These are phyloP conservation scores for Nannobrachium achirus DNA, from an alignment of 2,113 vertebrate species.

Conservation along the genomic window DNA sequence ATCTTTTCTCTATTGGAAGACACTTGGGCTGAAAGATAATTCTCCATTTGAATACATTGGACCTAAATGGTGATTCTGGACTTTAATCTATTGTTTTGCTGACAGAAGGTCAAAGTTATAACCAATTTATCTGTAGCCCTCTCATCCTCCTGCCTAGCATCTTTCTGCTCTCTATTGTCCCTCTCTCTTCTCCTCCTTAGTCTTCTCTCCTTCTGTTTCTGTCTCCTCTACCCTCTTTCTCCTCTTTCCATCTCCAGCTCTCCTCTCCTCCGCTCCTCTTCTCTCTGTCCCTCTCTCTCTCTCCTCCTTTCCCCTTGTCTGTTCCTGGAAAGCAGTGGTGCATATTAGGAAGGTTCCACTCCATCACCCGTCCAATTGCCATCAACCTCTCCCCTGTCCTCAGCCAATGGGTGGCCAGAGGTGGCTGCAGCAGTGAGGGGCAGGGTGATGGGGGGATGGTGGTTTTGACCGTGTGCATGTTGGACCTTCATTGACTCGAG, in stretches of 20 bases:
- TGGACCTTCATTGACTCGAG: slow-evolving; percentile 57
- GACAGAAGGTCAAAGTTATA: no score
- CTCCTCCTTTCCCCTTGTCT: slow-evolving; percentile 25
- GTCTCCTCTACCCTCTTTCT: neutral
- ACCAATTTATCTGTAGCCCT: no score
- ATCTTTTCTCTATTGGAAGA: no score
- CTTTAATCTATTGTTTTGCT: no score
- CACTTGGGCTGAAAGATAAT: no score
- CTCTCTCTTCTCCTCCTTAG: neutral
- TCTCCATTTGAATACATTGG: no score
- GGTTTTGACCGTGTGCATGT: slow-evolving; percentile 17
- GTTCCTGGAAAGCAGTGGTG: slow-evolving; percentile 68
- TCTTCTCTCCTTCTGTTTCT: neutral
- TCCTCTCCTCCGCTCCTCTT: neutral
- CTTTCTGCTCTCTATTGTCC: neutral
- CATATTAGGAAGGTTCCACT: slow-evolving; percentile 60
- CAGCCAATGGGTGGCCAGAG: slow-evolving; percentile 48
- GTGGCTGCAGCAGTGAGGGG: slow-evolving; percentile 33
- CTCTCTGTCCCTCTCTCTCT: slow-evolving; percentile 19
- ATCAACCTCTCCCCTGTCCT: slow-evolving; percentile 43
- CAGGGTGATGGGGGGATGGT: neutral
- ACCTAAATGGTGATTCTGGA: no score
- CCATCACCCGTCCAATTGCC: slow-evolving; percentile 50
- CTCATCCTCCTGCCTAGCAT: no score
- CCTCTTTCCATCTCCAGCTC: neutral